Conservation (phyloP, 1,140 invertebrate genomes). For the Heliothis virescens region DNA sequence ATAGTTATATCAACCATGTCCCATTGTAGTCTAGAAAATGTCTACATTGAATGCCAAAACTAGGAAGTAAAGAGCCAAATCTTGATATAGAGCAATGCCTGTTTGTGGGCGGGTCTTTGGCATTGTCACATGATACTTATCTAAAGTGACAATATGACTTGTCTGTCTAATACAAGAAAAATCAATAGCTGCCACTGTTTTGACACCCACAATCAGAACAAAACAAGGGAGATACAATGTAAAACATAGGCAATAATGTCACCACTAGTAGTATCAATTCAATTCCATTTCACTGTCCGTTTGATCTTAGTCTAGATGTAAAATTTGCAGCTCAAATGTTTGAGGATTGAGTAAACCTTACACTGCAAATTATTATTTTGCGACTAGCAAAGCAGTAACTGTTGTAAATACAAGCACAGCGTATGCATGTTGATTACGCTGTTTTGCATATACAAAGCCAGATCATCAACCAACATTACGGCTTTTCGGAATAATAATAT, state of each 20-base stretch:
- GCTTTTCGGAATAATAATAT: conserved; percentile 1
- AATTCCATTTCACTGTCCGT: no score
- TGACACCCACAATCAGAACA: background rate
- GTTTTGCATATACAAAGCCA: background rate
- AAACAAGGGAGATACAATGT: no score
- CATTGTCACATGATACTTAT: conserved; percentile 37
- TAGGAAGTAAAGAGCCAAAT: conserved; percentile 35
- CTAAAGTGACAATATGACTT: conserved; percentile 10
- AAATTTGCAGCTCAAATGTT: background rate
- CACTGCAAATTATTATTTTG: background rate
- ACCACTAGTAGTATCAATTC: no score
- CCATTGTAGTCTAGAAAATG: background rate
- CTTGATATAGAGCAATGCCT: conserved; percentile 29
- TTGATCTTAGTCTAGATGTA: no score
- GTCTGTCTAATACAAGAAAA: background rate
- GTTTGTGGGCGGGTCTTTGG: conserved; percentile 24
- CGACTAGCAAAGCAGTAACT: background rate
- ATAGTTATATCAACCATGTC: background rate
- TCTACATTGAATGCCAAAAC: conserved; percentile 14
- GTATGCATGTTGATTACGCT: background rate
- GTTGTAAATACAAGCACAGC: background rate
- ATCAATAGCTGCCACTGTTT: background rate
- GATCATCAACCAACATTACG: conserved; percentile 7
- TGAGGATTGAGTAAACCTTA: background rate
- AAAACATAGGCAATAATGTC: no score